These are phyloP conservation scores for Onychostoma macrolepis DNA, from an alignment of 2,113 vertebrate genomes.

Conservation along the genomic window DNA sequence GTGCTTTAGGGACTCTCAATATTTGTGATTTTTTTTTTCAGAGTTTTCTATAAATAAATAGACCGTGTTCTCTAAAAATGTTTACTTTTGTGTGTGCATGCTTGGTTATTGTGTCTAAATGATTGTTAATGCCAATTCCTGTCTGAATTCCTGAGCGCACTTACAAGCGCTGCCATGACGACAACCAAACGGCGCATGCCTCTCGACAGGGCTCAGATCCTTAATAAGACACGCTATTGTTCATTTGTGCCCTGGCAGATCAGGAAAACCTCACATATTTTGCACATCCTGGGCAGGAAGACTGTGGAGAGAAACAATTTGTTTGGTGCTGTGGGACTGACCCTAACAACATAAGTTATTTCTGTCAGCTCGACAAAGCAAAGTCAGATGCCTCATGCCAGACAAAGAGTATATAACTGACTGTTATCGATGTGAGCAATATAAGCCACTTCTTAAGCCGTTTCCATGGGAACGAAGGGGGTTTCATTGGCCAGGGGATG, in stretches of 20 bases:
- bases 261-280: constrained; percentile 36
- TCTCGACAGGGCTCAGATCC: constrained; percentile 82
- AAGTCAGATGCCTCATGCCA: constrained; percentile 29
- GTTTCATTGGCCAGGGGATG: constrained; percentile 43
- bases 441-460: constrained; percentile 58
- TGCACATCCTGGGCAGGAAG: constrained; percentile 8
- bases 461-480: constrained; percentile 56
- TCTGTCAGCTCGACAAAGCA: constrained; percentile 30
- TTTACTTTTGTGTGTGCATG: constrained; percentile 37
- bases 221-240: constrained; percentile 68
- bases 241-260: constrained; percentile 62
- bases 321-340: constrained; percentile 5
- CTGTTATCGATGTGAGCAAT: constrained; percentile 51
- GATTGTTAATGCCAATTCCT: constrained; percentile 53
- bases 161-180: constrained; percentile 80
- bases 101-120: constrained; percentile 37
- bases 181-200: constrained; percentile 78
- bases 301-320: constrained; percentile 26
- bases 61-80: neutral
- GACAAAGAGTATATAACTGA: constrained; percentile 48
- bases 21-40: neutral
- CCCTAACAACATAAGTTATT: constrained; percentile 25
- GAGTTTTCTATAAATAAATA: neutral
- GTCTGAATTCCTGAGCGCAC: constrained; percentile 72
- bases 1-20: neutral